Evolutionary conservation across 2,113 vertebrate species (phyloP).

Genomic region (Tachysurus fulvidraco): DNA sequence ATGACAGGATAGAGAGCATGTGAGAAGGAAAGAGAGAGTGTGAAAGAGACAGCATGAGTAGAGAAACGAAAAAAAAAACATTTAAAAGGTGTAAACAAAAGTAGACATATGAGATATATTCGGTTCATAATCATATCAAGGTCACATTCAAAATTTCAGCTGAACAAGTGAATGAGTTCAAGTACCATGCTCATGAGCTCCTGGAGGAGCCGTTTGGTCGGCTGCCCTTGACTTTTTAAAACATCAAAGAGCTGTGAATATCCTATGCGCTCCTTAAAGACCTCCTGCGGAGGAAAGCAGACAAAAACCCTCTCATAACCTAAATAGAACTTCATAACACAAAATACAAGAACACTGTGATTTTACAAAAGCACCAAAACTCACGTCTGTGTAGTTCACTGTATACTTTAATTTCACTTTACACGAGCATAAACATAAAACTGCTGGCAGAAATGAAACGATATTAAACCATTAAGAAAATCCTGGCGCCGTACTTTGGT

Average conservation of each 20-base stretch:
- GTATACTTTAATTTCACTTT: not conserved
- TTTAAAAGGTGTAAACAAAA: not conserved
- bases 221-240: slow-evolving; percentile 88
- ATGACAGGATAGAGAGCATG: not conserved
- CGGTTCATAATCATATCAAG: not conserved
- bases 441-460: not conserved
- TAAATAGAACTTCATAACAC: not conserved
- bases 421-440: not conserved
- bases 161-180: slow-evolving; percentile 32
- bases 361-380: not conserved
- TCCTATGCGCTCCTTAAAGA: slow-evolving; percentile 96
- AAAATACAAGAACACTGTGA: not conserved
- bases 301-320: not conserved
- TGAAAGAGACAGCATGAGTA: not conserved
- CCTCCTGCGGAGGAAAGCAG: slow-evolving; percentile 77
- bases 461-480: not conserved
- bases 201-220: slow-evolving; percentile 87
- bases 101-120: not conserved
- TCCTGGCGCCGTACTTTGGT: not conserved
- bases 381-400: too few relatives aligned
- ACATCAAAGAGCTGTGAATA: slow-evolving; percentile 91
- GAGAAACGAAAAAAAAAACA: not conserved
- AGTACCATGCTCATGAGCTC: slow-evolving; percentile 97
- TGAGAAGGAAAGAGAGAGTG: not conserved
- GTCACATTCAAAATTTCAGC: not conserved